Percentiles rank a stretch among this genome's conserved stretches.
phyloP scores from a whole-genome alignment of 2,113 vertebrate species.

The Parus major region DNA sequence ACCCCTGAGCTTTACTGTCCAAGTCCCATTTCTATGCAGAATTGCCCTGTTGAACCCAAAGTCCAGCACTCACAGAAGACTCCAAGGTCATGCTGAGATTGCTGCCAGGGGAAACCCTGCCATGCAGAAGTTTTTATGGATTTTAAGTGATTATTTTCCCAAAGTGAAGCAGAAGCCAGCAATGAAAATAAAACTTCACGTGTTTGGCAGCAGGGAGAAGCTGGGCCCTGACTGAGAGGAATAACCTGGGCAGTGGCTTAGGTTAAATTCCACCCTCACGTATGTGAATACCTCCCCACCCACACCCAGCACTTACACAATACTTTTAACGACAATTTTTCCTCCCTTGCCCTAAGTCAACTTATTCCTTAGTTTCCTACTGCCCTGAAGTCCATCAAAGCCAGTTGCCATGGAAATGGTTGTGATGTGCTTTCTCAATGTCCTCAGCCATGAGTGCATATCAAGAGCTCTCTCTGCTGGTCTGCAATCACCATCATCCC shows the following conservation, averaged over 20 bases:
- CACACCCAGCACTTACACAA: neutral
- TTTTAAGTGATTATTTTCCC: neutral
- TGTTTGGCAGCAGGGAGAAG: neutral
- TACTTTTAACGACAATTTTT: constrained; percentile 7
- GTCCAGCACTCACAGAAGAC: neutral
- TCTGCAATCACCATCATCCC: constrained; percentile 6
- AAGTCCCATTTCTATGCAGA: neutral
- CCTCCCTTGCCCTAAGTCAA: constrained; percentile 7
- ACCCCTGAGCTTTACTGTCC: neutral
- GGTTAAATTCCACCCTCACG: neutral
- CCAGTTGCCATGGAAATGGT: constrained; percentile 54
- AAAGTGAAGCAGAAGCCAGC: neutral
- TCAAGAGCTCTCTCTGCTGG: constrained; percentile 67
- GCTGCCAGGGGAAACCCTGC: neutral
- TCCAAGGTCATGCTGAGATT: neutral
- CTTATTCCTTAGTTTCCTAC: neutral
- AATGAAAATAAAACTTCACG: neutral
- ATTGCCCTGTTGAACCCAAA: neutral
- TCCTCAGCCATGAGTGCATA: neutral
- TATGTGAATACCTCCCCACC: neutral
- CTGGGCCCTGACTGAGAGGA: neutral
- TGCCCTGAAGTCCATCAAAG: constrained; percentile 50
- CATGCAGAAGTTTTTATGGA: neutral
- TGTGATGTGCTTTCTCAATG: constrained; percentile 16
- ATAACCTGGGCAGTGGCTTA: neutral